phyloP scores from a whole-genome alignment of 1,140 invertebrate species.

The Scaptomyza montana region DNA sequence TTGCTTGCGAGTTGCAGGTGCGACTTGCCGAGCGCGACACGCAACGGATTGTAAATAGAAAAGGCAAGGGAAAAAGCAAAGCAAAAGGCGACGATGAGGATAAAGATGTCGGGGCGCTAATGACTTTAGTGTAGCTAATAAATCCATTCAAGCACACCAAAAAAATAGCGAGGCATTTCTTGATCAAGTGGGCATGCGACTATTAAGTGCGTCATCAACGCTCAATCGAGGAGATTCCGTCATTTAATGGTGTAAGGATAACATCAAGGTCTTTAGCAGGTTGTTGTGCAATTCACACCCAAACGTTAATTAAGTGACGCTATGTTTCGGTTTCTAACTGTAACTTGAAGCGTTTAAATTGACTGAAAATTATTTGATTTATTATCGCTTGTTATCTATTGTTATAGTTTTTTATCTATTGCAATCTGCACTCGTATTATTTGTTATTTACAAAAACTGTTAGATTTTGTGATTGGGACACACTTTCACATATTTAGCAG shows the following conservation, averaged over 20 bases:
- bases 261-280: constrained; percentile 39
- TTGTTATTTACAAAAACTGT: background rate
- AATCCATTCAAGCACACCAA: constrained; percentile 70
- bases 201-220: constrained; percentile 77
- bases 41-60: constrained; percentile 39
- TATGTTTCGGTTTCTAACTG: background rate
- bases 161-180: constrained; percentile 51
- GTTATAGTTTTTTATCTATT: no score
- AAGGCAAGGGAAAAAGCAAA: background rate
- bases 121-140: constrained; percentile 77
- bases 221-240: constrained; percentile 70
- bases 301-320: constrained; percentile 63
- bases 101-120: constrained; percentile 64
- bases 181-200: constrained; percentile 59
- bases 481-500: background rate
- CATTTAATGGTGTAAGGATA: constrained; percentile 59
- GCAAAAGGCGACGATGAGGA: background rate
- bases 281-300: constrained; percentile 71
- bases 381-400: no score
- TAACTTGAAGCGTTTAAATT: no score
- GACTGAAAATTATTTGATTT: no score
- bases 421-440: no score
- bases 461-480: background rate
- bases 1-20: constrained; percentile 20
- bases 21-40: constrained; percentile 47